Conservation (phyloP, 2,113 vertebrate species). For the Macheiramphus alcinus region DNA sequence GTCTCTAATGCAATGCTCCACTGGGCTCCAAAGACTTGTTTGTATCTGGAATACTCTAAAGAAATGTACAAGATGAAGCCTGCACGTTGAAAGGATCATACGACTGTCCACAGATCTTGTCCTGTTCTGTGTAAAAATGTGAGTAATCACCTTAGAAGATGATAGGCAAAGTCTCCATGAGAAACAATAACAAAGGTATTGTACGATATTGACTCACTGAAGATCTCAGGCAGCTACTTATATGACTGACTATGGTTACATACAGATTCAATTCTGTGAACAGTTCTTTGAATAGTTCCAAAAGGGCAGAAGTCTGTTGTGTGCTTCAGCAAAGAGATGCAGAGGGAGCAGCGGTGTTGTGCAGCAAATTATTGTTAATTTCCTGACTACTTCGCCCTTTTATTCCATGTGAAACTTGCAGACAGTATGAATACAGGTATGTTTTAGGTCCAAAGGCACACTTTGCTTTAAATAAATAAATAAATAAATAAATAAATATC, state of each 20-base stretch:
- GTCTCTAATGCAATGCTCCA: not conserved
- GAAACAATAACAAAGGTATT: not conserved
- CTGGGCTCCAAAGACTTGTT: not conserved
- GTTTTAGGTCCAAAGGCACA: not conserved
- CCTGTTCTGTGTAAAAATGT: not conserved
- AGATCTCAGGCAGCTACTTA: not conserved
- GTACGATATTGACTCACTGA: not conserved
- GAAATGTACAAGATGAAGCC: not conserved
- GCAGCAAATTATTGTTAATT: not conserved
- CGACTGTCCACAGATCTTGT: not conserved
- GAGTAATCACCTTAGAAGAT: not conserved
- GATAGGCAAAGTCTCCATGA: not conserved
- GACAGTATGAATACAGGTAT: not conserved
- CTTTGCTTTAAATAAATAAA: not conserved
- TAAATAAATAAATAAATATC: not conserved
- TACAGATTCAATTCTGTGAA: not conserved
- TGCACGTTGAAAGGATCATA: not conserved
- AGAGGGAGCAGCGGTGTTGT: not conserved
- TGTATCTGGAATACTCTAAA: not conserved
- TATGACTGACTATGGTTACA: not conserved
- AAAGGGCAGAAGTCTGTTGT: not conserved
- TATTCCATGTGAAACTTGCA: not conserved
- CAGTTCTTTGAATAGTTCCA: not conserved
- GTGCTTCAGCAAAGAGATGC: not conserved
- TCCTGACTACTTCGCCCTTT: not conserved